Percentiles rank a stretch among this genome's conserved stretches.
Evolutionary conservation across 2,113 vertebrate species (phyloP).

Genomic region (Tychaedon coryphoeus): DNA sequence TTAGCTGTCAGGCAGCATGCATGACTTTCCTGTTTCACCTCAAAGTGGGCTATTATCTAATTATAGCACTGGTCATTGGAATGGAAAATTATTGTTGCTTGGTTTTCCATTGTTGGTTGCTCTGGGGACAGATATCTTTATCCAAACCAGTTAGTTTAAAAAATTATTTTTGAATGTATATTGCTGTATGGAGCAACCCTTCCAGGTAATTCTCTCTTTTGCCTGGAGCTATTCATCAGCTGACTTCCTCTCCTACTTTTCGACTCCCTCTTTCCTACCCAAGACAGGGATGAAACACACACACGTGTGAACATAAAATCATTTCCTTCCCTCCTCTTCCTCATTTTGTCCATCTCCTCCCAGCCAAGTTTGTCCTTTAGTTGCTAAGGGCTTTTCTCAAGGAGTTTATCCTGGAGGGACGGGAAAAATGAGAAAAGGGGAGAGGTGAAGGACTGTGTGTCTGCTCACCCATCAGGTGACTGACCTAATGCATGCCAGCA

Average conservation of each 20-base stretch:
- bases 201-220: slow-evolving; percentile 1
- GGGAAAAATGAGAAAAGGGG: not conserved
- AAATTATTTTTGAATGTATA: not conserved
- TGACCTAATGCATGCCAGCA: not conserved
- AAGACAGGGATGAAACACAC: not conserved
- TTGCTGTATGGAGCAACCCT: not conserved
- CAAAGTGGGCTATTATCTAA: not conserved
- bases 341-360: not conserved
- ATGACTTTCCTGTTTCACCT: slow-evolving; percentile 1
- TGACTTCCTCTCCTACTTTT: not conserved
- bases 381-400: not conserved
- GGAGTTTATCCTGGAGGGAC: not conserved
- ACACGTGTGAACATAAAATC: not conserved
- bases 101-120: not conserved
- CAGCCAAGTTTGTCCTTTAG: not conserved
- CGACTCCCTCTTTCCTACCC: not conserved
- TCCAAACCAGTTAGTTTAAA: not conserved
- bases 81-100: slow-evolving; percentile 8
- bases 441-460: not conserved
- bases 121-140: not conserved
- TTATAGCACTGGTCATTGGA: not conserved
- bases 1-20: not conserved
- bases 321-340: not conserved
- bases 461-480: not conserved
- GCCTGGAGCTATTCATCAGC: not conserved